Evolutionary conservation across 2,888 invertebrate genomes (phyloP).

Genomic region (Caenorhabditis sp.): DNA sequence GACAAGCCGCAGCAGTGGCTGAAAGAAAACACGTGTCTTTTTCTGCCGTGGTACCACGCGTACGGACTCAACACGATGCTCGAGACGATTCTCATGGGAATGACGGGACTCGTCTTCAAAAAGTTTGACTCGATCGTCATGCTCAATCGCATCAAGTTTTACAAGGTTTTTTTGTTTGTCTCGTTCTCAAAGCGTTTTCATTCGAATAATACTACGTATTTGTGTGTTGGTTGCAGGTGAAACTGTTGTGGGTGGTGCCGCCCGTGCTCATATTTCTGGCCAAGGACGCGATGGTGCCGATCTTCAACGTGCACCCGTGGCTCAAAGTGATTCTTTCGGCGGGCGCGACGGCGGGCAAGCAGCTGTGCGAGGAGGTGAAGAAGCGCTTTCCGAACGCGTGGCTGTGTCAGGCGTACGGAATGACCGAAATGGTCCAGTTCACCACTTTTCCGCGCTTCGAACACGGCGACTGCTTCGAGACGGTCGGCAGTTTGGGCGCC

Average conservation of each 20-base stretch:
- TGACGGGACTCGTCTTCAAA: conserved; percentile 71
- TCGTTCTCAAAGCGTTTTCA: not conserved
- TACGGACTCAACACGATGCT: conserved; percentile 71
- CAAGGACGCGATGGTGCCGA: conserved; percentile 83
- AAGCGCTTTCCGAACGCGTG: conserved; percentile 64
- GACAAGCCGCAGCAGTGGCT: conserved; percentile 37
- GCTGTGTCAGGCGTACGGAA: conserved; percentile 56
- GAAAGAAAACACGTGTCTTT: conserved; percentile 63
- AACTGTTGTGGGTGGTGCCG: conserved; percentile 84
- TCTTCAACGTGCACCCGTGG: conserved; percentile 44
- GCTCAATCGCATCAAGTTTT: conserved; percentile 66
- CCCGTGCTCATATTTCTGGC: conserved; percentile 87
- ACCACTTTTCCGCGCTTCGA: conserved; percentile 45
- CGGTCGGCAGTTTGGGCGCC: conserved; percentile 47
- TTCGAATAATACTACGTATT: not conserved
- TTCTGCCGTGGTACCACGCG: conserved; percentile 77
- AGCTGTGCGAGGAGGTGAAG: conserved; percentile 67
- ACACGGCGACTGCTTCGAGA: conserved; percentile 48
- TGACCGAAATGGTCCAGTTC: conserved; percentile 59
- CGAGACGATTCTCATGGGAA: conserved; percentile 57
- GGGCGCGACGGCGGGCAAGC: conserved; percentile 70
- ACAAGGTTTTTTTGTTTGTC: no score
- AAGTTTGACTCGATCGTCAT: conserved; percentile 71
- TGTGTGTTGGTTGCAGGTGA: conserved; percentile 50
- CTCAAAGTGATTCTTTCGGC: conserved; percentile 85